Evolutionary conservation across 2,888 invertebrate species (phyloP).

Genomic region (Creontiades dilutus): DNA sequence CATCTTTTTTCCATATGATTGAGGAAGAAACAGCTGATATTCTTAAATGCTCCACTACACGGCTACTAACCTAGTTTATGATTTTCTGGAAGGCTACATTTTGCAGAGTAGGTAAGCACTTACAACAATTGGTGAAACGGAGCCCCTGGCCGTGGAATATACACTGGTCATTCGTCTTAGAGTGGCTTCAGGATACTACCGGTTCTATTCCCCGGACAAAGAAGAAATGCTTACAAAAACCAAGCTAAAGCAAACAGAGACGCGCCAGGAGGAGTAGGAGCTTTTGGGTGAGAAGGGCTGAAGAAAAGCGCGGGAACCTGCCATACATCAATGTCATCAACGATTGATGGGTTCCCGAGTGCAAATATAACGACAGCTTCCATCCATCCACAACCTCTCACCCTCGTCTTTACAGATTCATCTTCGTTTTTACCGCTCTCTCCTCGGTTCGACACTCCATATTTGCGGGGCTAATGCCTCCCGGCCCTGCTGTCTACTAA

Average conservation of each 20-base stretch:
- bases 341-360: constrained; percentile 72
- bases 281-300: constrained; percentile 20
- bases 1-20: too few relatives aligned
- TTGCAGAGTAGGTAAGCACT: too few relatives aligned
- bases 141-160: too few relatives aligned
- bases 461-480: constrained; percentile 62
- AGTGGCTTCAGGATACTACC: neutral
- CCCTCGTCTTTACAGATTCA: constrained; percentile 72
- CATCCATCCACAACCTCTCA: constrained; percentile 68
- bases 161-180: neutral
- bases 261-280: constrained; percentile 6
- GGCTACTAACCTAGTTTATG: too few relatives aligned
- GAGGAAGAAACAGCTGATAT: too few relatives aligned
- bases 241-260: constrained; percentile 57
- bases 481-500: neutral
- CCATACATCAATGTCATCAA: constrained; percentile 73
- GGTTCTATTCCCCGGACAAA: neutral
- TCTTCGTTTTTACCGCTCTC: constrained; percentile 71
- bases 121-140: too few relatives aligned
- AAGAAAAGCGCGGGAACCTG: constrained; percentile 64
- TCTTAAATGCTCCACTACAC: too few relatives aligned
- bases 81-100: too few relatives aligned
- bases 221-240: constrained; percentile 5
- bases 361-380: constrained; percentile 74
- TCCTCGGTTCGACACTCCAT: constrained; percentile 66